phyloP scores from a whole-genome alignment of 2,797 vertebrate genomes.

The Microctenopoma lineatum region DNA sequence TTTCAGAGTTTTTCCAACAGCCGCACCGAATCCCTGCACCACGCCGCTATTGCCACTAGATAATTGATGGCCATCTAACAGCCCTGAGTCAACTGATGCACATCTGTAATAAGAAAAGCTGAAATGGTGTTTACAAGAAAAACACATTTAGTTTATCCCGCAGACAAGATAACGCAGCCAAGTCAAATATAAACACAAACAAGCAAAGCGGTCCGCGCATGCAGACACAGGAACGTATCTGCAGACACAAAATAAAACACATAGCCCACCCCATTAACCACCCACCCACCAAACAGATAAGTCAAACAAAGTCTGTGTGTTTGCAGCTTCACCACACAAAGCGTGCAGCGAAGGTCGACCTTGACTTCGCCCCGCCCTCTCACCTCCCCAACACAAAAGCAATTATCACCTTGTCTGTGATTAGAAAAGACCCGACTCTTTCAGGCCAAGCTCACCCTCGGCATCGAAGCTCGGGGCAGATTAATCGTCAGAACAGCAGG shows the following conservation, averaged over 20 bases:
- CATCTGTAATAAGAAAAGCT: slow-evolving; percentile 69
- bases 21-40: slow-evolving; percentile 27
- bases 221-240: slow-evolving; percentile 27
- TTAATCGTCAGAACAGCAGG: slow-evolving; percentile 74
- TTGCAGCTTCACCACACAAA: slow-evolving; percentile 44
- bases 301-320: slow-evolving; percentile 62
- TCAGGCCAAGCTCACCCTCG: slow-evolving; percentile 33
- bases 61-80: slow-evolving; percentile 43
- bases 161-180: slow-evolving; percentile 67
- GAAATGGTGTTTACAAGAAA: slow-evolving; percentile 69
- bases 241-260: slow-evolving; percentile 50
- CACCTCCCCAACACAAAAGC: slow-evolving; percentile 60
- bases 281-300: slow-evolving; percentile 58
- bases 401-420: slow-evolving; percentile 75
- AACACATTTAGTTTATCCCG: slow-evolving; percentile 69
- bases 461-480: slow-evolving; percentile 53
- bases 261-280: slow-evolving; percentile 63
- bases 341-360: slow-evolving; percentile 58
- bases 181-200: slow-evolving; percentile 57
- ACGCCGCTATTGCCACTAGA: slow-evolving; percentile 26
- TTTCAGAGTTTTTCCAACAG: slow-evolving; percentile 10
- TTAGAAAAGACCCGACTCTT: slow-evolving; percentile 52
- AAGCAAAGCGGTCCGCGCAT: slow-evolving; percentile 34
- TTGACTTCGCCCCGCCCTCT: slow-evolving; percentile 68
- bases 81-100: slow-evolving; percentile 58